A percentile compares a stretch with the other conserved stretches of the same genome.
phyloP scores from a whole-genome alignment of 2,888 invertebrate genomes.

The Periphyllus acericola region DNA sequence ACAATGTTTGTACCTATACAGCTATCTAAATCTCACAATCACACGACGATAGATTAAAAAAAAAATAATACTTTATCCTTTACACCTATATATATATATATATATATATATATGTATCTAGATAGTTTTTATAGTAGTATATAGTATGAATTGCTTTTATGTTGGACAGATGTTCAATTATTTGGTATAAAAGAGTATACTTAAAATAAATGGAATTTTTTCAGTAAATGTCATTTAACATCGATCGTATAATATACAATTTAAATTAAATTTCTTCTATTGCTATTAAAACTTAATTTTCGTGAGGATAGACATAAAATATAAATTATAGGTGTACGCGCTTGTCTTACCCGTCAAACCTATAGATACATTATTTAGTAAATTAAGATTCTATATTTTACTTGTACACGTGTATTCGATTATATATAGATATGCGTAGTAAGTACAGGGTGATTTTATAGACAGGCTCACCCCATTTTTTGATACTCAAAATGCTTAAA shows the following conservation, averaged over 20 bases:
- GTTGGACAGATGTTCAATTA: slow-evolving; percentile 19
- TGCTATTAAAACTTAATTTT: neutral
- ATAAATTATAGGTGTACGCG: neutral
- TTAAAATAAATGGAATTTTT: slow-evolving; percentile 52
- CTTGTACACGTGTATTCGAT: neutral
- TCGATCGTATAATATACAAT: slow-evolving; percentile 24
- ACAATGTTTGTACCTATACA: neutral
- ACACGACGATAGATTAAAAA: slow-evolving; percentile 8
- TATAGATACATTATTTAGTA: neutral
- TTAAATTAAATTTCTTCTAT: slow-evolving; percentile 13
- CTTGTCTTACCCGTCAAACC: neutral
- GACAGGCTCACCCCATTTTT: too few species aligned
- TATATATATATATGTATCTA: neutral
- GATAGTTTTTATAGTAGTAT: neutral
- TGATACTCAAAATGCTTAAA: too few species aligned
- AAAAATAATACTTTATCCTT: neutral
- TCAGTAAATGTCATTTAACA: slow-evolving; percentile 26
- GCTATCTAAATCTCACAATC: neutral
- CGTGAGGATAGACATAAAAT: neutral
- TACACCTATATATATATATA: neutral
- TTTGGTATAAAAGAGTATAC: slow-evolving; percentile 4
- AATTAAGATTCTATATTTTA: neutral
- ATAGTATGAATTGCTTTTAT: slow-evolving; percentile 47
- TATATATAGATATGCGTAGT: too few species aligned
- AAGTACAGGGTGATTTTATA: too few species aligned